Evolutionary conservation across 2,888 invertebrate genomes (phyloP).

Genomic region (Podotricha telesiphe): DNA sequence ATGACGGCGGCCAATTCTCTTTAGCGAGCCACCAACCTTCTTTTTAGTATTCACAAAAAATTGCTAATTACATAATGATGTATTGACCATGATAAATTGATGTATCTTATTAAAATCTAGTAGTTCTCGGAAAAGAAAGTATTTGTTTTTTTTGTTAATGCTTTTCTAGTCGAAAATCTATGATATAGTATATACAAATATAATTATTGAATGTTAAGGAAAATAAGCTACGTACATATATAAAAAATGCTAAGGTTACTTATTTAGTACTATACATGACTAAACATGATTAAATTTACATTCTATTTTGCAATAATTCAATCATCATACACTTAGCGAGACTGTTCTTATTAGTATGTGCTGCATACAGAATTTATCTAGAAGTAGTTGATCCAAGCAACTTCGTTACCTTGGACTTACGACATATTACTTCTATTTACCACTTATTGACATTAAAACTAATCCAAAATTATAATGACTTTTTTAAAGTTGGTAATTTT

Average conservation of each 20-base stretch:
- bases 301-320: background rate
- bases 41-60: conserved; percentile 29
- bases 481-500: too few species aligned
- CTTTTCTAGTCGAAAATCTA: background rate
- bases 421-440: too few species aligned
- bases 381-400: too few species aligned
- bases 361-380: too few species aligned
- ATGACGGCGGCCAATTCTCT: conserved; percentile 52
- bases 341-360: background rate
- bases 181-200: too few species aligned
- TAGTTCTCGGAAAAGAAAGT: background rate
- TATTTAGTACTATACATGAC: background rate
- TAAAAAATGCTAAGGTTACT: too few species aligned
- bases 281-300: too few species aligned
- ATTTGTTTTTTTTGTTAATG: background rate
- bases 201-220: too few species aligned
- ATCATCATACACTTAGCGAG: background rate
- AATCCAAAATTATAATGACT: too few species aligned
- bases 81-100: conserved; percentile 2
- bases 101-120: background rate
- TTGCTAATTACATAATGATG: conserved; percentile 28
- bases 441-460: too few species aligned
- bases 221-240: too few species aligned
- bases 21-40: conserved; percentile 25
- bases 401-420: too few species aligned